Conservation (phyloP, 2,888 invertebrate genomes). For the Mythimna impura region DNA sequence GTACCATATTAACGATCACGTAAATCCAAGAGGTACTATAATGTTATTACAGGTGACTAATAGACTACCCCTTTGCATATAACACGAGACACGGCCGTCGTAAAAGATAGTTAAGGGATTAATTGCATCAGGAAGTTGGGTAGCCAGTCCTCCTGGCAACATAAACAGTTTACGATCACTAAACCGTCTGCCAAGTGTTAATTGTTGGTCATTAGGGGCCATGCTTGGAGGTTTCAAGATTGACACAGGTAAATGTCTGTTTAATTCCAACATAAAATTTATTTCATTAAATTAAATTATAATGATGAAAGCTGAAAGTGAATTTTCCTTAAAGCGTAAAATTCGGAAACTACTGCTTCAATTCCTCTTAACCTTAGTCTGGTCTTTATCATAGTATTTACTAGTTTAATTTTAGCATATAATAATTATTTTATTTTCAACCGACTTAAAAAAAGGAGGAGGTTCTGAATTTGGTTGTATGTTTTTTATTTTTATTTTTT, state of each 20-base stretch:
- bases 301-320: not conserved
- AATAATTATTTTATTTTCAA: too few species aligned
- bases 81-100: slow-evolving; percentile 19
- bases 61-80: slow-evolving; percentile 27
- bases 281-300: not conserved
- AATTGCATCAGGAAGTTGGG: slow-evolving; percentile 28
- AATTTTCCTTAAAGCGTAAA: not conserved
- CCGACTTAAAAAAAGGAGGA: too few species aligned
- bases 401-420: too few species aligned
- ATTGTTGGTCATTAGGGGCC: slow-evolving; percentile 11
- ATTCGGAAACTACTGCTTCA: too few species aligned
- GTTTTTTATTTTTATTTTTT: too few species aligned
- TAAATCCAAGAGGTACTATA: not conserved
- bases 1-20: slow-evolving; percentile 4
- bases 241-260: too few species aligned
- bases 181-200: slow-evolving; percentile 24
- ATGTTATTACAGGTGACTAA: slow-evolving; percentile 38
- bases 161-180: slow-evolving; percentile 50
- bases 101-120: slow-evolving; percentile 46
- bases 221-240: slow-evolving; percentile 2
- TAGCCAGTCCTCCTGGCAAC: slow-evolving; percentile 7
- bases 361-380: too few species aligned
- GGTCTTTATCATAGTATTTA: too few species aligned
- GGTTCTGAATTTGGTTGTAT: too few species aligned
- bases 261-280: not conserved